A percentile compares a stretch with the other conserved stretches of the same genome.
Conservation (phyloP, 2,888 invertebrate species). For the Drosophila formosana region DNA sequence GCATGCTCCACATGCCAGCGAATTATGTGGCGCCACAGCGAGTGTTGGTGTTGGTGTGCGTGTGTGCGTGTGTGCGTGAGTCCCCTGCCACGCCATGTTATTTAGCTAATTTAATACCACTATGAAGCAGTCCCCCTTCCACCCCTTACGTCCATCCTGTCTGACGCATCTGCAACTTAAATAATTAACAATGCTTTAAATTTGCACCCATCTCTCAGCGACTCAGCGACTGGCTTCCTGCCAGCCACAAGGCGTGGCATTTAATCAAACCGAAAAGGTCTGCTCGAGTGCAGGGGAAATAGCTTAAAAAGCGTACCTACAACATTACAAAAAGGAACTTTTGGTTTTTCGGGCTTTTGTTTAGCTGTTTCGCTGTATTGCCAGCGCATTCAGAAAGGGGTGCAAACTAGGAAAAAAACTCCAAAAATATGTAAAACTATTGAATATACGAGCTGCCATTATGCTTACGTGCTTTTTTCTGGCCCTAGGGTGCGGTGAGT, state of each 20-base stretch:
- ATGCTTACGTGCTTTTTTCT: background rate
- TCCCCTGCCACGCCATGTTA: slow-evolving; percentile 36
- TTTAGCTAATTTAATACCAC: slow-evolving; percentile 61
- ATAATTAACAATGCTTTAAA: slow-evolving; percentile 71
- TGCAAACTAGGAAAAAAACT: background rate
- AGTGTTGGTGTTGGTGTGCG: background rate
- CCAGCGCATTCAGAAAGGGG: background rate
- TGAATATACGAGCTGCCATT: background rate
- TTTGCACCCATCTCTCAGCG: slow-evolving; percentile 21
- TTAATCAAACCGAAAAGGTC: slow-evolving; percentile 43
- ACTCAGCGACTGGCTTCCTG: too few species aligned
- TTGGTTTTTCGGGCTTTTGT: slow-evolving; percentile 17
- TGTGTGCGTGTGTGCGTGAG: slow-evolving; percentile 26
- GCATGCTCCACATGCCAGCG: slow-evolving; percentile 51
- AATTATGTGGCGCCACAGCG: slow-evolving; percentile 21
- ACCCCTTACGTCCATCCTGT: background rate
- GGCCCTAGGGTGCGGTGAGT: background rate
- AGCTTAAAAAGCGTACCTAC: slow-evolving; percentile 7
- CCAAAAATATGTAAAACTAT: slow-evolving; percentile 23
- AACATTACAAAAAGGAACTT: slow-evolving; percentile 1
- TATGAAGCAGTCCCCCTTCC: slow-evolving; percentile 8
- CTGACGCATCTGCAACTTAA: slow-evolving; percentile 47
- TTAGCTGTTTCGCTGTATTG: slow-evolving; percentile 4
- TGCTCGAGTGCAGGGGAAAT: background rate
- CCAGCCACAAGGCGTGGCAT: slow-evolving; percentile 18